These are phyloP conservation scores for Macrochelys suwanniensis DNA, from an alignment of 2,797 vertebrate species.

Conservation along the genomic window DNA sequence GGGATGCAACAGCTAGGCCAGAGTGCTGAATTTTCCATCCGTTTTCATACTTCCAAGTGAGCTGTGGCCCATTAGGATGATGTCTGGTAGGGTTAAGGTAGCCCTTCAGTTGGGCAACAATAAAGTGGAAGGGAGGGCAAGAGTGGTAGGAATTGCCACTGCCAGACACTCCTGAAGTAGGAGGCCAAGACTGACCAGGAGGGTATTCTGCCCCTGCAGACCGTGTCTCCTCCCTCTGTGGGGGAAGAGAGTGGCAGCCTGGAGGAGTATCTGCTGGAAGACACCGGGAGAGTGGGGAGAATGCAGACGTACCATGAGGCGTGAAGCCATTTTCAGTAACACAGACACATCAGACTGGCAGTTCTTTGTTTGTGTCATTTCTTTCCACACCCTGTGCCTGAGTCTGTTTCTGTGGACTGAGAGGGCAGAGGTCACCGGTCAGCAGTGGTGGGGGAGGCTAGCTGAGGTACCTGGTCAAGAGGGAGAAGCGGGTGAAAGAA, in stretches of 20 bases:
- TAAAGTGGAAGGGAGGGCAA: too few species aligned
- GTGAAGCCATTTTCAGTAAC: not conserved
- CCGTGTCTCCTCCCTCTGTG: not conserved
- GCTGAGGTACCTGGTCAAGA: not conserved
- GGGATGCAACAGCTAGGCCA: too few species aligned
- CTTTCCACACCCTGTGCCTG: not conserved
- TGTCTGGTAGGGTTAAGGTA: not conserved
- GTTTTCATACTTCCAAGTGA: not conserved
- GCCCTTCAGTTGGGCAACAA: not conserved
- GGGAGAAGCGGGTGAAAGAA: not conserved
- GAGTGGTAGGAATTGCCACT: too few species aligned
- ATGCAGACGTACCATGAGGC: not conserved
- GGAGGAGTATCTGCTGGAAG: not conserved
- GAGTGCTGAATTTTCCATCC: too few species aligned
- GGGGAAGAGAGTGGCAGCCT: not conserved
- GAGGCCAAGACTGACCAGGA: not conserved
- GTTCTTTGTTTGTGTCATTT: not conserved
- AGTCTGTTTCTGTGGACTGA: not conserved
- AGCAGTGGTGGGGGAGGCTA: not conserved
- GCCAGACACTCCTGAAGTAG: too few species aligned
- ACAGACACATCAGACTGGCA: not conserved
- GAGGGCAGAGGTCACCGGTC: not conserved
- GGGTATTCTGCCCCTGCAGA: not conserved
- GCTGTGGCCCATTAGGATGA: not conserved
- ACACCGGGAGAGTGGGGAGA: not conserved